Base-by-base conservation (phyloP, 2,797 vertebrate species). In the Enteromius anoplus region DNA sequence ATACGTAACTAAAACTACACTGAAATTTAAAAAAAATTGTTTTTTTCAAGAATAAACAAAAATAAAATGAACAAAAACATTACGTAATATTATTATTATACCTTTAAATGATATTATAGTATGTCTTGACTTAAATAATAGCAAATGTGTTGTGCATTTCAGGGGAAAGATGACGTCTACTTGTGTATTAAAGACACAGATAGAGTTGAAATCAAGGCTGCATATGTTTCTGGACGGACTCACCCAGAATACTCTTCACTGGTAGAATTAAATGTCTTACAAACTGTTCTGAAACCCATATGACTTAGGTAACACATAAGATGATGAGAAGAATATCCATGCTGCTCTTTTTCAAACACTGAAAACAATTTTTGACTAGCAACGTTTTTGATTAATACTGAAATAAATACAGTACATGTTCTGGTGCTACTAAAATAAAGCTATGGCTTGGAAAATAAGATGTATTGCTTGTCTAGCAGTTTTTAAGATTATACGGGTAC, bases 151-250 rank as follows among this genome's bases (percentile, higher is more conserved):
- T 80, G 29, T 85, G 55, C 71, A n/a, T 84, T 91, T 15, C 76
- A 97, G 96, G 96, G 96, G 71, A 91, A 92, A 12, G 96, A 97
- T 88, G 96, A 97, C 55, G 90, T 93, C 0, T 97, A 97, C 85
- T 1, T 97, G 34, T 97, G 96, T 78, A 32, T 96, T 83, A 91
- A 21, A 32, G 91, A 95, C 75, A 88, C 85, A 10, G 89, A 93
- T 62, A 75, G 0, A 0, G 86, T 96, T 78, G 84, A 80, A 0
- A 90, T 96, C 73, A 93, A 89, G 84, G 89, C 96, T 64, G 93
- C 94, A 1, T 89, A 62, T 80, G 79, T 95, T 62, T 87, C 40
- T 15, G 95, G 94, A 12, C 89, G 96, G 47, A 92, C 88, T 51
- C 89, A 91, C 81, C 97, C 96, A 84, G 82, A 90, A 65, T 58